Evolutionary conservation across 2,888 invertebrate genomes (phyloP).

Genomic region (Hololepta plana): DNA sequence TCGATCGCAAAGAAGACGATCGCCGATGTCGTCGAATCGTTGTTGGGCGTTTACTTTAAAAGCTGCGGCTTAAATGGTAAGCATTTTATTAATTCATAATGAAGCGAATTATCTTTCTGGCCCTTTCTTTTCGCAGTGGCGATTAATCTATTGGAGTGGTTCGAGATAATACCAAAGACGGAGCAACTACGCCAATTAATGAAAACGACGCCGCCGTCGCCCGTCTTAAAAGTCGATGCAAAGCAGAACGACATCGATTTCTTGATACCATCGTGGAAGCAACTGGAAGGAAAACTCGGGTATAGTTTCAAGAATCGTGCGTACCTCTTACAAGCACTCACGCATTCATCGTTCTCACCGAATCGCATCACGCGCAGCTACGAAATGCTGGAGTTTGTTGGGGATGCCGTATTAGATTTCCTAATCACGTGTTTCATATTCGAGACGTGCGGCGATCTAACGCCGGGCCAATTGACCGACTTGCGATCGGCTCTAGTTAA

Average conservation of each 20-base stretch:
- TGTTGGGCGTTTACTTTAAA: constrained; percentile 59
- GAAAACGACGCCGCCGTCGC: constrained; percentile 20
- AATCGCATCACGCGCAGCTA: constrained; percentile 78
- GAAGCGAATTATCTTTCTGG: no score
- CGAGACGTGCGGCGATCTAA: constrained; percentile 47
- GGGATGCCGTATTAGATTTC: constrained; percentile 84
- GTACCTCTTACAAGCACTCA: constrained; percentile 76
- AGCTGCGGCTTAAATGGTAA: constrained; percentile 26
- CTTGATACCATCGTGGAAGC: constrained; percentile 15
- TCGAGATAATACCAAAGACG: constrained; percentile 28
- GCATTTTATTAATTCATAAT: no score
- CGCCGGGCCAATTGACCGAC: constrained; percentile 82
- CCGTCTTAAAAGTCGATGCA: constrained; percentile 23
- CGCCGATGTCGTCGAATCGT: constrained; percentile 73
- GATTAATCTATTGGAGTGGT: constrained; percentile 21
- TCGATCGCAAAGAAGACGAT: constrained; percentile 43
- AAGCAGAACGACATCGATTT: constrained; percentile 29
- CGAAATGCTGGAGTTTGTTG: constrained; percentile 78
- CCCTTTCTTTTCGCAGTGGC: constrained; percentile 5
- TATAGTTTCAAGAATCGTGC: constrained; percentile 69
- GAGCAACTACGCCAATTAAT: constrained; percentile 18
- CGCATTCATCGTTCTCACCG: constrained; percentile 74
- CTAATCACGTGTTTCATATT: constrained; percentile 75
- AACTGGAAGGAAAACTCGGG: constrained; percentile 37
- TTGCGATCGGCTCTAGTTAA: constrained; percentile 89